Evolutionary conservation across 2,888 invertebrate genomes (phyloP).

Genomic region (Dasysyrphus tricinctus): DNA sequence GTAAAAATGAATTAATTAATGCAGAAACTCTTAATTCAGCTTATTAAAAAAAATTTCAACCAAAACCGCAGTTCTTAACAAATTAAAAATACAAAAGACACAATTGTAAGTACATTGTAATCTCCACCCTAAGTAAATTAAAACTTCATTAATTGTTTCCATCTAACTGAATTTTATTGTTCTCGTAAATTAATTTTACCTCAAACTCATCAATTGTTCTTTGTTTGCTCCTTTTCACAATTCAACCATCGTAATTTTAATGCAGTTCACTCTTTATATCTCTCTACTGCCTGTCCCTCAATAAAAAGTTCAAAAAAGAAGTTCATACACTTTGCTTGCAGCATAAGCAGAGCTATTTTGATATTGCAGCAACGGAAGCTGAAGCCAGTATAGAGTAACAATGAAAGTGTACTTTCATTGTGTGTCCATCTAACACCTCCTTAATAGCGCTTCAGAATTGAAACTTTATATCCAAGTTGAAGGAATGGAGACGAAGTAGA

Average conservation of each 20-base stretch:
- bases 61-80: background rate
- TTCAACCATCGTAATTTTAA: background rate
- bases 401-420: slow-evolving; percentile 21
- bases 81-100: background rate
- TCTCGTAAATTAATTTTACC: slow-evolving; percentile 30
- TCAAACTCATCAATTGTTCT: slow-evolving; percentile 32
- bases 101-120: background rate
- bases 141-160: slow-evolving; percentile 38
- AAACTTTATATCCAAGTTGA: slow-evolving; percentile 31
- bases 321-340: slow-evolving; percentile 13
- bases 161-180: slow-evolving; percentile 37
- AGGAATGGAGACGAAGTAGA: background rate
- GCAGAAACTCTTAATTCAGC: too few relatives aligned
- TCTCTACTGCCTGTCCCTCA: background rate
- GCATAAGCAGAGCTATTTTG: slow-evolving; percentile 5
- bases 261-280: background rate
- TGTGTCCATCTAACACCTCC: slow-evolving; percentile 23
- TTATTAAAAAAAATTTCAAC: background rate
- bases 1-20: too few relatives aligned
- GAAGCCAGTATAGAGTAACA: background rate
- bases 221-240: slow-evolving; percentile 1
- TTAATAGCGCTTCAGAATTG: slow-evolving; percentile 7
- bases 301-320: background rate
- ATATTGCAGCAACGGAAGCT: background rate
- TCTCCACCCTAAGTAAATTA: background rate